Base-by-base conservation (phyloP, 2,113 vertebrate genomes). In the Crotophaga sulcirostris region DNA sequence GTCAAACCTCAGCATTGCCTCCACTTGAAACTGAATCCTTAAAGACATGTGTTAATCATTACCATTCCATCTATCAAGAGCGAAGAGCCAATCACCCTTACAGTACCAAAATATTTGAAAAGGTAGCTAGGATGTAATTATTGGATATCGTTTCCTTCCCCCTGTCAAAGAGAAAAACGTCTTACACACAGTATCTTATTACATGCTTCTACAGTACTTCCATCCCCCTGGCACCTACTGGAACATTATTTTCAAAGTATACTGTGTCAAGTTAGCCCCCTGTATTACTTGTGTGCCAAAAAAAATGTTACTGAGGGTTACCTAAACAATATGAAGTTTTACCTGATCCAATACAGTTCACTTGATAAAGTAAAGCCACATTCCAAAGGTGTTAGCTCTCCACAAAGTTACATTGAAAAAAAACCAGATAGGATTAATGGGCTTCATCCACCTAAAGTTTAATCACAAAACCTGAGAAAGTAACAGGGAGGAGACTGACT, bases 161-260 rank as follows among this genome's bases (percentile, higher is more conserved):
- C 15, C 13, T 25, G 10, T 5, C 17, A 42, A 51, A 40, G 45
- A 54, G 13, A 25, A 69, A 33, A n/a, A 14, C 19, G n/a, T 38
- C 10, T 62, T 33, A 9, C 13, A 11, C 16, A 8, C 3, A 5
- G 2, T 2, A 1, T 19, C 10, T 52, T 55, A 7, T 18, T n/a
- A 28, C 2, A 25, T 26, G 17, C 21, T 25, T 42, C 34, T 51
- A 19, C 2, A 74, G n/a, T 18, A 34, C 8, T 42, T 18, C 7
- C 60, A 72, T 56, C 7, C 73, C 33, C 36, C 58, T 52, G 29
- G 5, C 74, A 60, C 11, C 26, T 23, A 12, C 31, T 13, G 18
- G 13, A 14, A 31, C 16, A 11, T 19, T 14, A 25, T 36, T 73
- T 52, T 3, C 4, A 0, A 34, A 59, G 9, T 14, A 16, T 3